Conservation (phyloP, 2,113 vertebrate species). For the Siniperca chuatsi region DNA sequence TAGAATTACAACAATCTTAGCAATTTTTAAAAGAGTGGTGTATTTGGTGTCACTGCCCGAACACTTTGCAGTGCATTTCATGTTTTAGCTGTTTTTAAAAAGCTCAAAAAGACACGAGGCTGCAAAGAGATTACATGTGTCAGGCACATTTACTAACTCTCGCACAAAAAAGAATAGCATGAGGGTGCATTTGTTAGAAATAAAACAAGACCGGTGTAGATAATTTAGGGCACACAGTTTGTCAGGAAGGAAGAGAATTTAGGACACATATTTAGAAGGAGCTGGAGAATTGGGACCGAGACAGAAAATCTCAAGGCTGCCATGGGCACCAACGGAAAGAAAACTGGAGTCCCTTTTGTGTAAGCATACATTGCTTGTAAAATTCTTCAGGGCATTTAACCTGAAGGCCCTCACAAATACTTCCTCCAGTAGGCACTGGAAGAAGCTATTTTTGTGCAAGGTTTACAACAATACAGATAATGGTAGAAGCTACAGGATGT, state of each 20-base stretch:
- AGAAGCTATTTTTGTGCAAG: not conserved
- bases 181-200: slow-evolving; percentile 21
- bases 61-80: not conserved
- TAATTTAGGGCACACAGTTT: slow-evolving; percentile 55
- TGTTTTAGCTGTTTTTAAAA: not conserved
- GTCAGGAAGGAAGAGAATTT: slow-evolving; percentile 57
- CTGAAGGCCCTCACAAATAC: slow-evolving; percentile 42
- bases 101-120: not conserved
- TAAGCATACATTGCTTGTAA: slow-evolving; percentile 50
- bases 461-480: slow-evolving; percentile 1
- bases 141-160: slow-evolving; percentile 21
- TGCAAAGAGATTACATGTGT: slow-evolving; percentile 19
- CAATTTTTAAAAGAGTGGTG: not conserved
- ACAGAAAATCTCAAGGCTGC: slow-evolving; percentile 63
- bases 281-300: slow-evolving; percentile 66
- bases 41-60: not conserved
- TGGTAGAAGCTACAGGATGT: slow-evolving; percentile 9
- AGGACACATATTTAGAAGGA: slow-evolving; percentile 64
- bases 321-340: slow-evolving; percentile 63
- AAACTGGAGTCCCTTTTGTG: slow-evolving; percentile 53
- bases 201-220: slow-evolving; percentile 17
- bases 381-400: slow-evolving; percentile 66
- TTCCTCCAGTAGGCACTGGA: slow-evolving; percentile 26
- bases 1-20: not conserved
- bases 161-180: not conserved